These are phyloP conservation scores for Rafetus swinhoei DNA, from an alignment of 2,113 vertebrate species.

Conservation along the genomic window DNA sequence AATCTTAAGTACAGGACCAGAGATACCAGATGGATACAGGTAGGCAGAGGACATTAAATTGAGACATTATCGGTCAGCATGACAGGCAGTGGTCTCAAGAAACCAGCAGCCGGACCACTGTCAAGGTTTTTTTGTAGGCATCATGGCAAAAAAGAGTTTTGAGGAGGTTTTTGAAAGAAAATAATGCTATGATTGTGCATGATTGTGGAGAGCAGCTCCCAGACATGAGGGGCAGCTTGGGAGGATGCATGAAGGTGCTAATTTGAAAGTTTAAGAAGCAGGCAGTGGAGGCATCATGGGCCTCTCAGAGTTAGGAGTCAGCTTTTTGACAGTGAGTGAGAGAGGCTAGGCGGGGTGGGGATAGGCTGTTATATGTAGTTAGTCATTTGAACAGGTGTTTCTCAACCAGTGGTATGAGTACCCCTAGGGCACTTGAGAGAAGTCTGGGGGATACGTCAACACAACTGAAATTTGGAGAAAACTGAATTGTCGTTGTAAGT, in stretches of 20 bases:
- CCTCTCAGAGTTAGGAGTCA: neutral
- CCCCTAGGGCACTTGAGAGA: too few relatives aligned
- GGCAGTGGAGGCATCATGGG: neutral
- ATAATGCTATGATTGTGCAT: neutral
- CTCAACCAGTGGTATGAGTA: too few relatives aligned
- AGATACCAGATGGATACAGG: too few relatives aligned
- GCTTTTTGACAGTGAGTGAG: neutral
- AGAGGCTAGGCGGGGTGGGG: neutral
- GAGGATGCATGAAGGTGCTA: neutral
- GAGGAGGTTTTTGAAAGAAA: neutral
- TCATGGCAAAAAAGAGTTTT: neutral
- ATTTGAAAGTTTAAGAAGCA: neutral
- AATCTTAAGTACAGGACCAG: neutral
- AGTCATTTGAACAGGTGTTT: neutral
- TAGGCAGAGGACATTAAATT: fast-evolving
- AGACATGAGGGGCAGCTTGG: neutral
- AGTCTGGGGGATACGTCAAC: too few relatives aligned
- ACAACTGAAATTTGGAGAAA: too few relatives aligned
- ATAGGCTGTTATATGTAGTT: neutral
- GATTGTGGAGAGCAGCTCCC: neutral
- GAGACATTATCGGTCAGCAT: neutral
- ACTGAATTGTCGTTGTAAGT: too few relatives aligned
- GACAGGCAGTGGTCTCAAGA: neutral
- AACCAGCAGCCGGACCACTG: neutral
- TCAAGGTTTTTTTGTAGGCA: neutral